Base-by-base conservation (phyloP, 2,888 invertebrate genomes). In the Agrotis segetum region DNA sequence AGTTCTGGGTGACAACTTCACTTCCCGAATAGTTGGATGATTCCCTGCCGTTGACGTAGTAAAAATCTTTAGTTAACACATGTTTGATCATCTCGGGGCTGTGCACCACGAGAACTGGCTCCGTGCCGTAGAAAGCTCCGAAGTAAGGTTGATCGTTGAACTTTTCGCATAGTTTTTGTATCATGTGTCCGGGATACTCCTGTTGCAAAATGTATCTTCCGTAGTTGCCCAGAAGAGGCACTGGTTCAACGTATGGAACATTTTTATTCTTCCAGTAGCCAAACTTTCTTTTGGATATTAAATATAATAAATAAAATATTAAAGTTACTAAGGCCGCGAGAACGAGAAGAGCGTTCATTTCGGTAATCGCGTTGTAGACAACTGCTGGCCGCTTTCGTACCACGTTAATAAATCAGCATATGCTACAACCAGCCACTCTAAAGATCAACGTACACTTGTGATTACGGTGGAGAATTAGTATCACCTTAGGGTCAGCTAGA, bases 41-140 rank as follows among this genome's bases (percentile, higher is more conserved):
- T 64, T 92, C 93, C 59, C 93, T 83, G 11, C 90, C 85, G 66
- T 79, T 90, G 78, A 92, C 93, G 71, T 88, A 90, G 63, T 89
- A 89, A 65, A 91, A 92, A 56, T 93, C 91, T 61, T 90, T 91
- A 0, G 89, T 87, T 1, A 89, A 65, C 1, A 92, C 73, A 1
- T 85, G 71, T 58, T 91, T 92, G 4, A 92, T 66, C 2, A 92
- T 50, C 13, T 89, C 88, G 0, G 91, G 92, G 56, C 90, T 88
- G 24, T 90, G 85, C 3, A 92, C 78, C 1, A 92, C 76, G 3
- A 92, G 88, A 0, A 85, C 87, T 0, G 93, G 92, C 34, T 91
- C 90, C 0, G 92, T 90, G 0, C 92, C 92, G 46, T 83, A 92
- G 53, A 81, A 93, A 0, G 88, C 87, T 7, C 93, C 93, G 2